phyloP scores from a whole-genome alignment of 1,140 invertebrate species.

The Planococcus citri region DNA sequence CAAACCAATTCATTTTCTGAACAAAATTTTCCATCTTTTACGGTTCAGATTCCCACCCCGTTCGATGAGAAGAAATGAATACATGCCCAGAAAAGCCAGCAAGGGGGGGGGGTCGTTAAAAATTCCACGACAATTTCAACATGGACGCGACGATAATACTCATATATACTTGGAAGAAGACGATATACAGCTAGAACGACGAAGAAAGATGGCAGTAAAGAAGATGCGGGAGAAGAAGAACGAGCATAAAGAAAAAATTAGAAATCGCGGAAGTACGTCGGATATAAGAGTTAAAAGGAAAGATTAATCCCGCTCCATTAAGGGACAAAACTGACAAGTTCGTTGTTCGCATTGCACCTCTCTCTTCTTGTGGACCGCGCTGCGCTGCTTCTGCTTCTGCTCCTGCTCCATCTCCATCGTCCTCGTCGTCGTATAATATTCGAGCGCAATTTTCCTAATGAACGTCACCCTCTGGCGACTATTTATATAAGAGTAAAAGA shows the following conservation, averaged over 20 bases:
- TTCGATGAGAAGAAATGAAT: too few relatives aligned
- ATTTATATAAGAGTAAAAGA: constrained; percentile 17
- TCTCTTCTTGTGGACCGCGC: neutral
- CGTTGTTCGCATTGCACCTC: constrained; percentile 13
- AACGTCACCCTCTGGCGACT: constrained; percentile 19
- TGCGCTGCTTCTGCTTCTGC: too few relatives aligned
- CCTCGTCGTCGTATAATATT: neutral
- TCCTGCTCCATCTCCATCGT: too few relatives aligned
- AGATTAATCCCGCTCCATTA: constrained; percentile 20
- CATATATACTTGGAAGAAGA: too few relatives aligned
- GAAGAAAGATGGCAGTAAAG: neutral
- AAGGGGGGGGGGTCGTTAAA: too few relatives aligned
- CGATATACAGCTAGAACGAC: neutral
- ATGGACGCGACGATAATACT: too few relatives aligned
- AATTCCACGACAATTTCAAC: too few relatives aligned
- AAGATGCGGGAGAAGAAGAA: neutral
- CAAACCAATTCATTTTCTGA: too few relatives aligned
- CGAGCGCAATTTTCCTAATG: constrained; percentile 20
- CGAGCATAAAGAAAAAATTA: constrained; percentile 8
- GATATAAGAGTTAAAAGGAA: constrained; percentile 17
- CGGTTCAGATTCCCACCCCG: too few relatives aligned
- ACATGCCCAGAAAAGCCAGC: too few relatives aligned
- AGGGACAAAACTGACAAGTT: constrained; percentile 19
- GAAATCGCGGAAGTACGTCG: neutral
- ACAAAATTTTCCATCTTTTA: too few relatives aligned